Evolutionary conservation across 2,888 invertebrate species (phyloP), one percentile per base, ranked within the genome.

Genomic region (Sussaba pulchella): DNA sequence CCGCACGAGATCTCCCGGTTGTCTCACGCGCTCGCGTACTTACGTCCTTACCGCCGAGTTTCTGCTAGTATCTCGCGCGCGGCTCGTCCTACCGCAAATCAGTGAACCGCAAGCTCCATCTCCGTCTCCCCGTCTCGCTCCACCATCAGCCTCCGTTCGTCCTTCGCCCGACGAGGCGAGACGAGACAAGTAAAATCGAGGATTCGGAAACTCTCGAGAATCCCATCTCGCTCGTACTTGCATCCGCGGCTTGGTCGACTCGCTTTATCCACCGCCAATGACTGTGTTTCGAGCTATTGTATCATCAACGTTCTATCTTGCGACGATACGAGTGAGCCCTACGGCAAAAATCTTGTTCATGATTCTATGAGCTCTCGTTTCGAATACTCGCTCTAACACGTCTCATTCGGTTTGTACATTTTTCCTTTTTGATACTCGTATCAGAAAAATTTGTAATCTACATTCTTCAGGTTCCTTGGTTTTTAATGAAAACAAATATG

Each of bases 81-180:
- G 12, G 36, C 9, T 36, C 41, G 52, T 39, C 41, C 39, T 36
- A 54, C 69, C 69, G 69, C 69, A 54, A 69, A 69, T 52, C 54
- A 69, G 69, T 54, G 54, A 69, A 69, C 69, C 69, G 69, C 52
- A 69, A 41, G 52, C 41, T 69, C n/a, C n/a, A 52, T 69, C 69
- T 52, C 41, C 24, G 41, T 54, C 21, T 69, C 69, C 10, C 26
- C 47, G 31, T 66, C 41, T 14, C 54, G 36, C 41, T 41, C 21
- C 54, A 24, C 26, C 26, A 19, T 6, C 36, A 26, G 21, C 17
- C 10, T 26, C 26, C 4, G 12, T 24, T 12, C 39, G 14, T 39
- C 24, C 54, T 54, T 54, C 52, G 54, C 54, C 4, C 31, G n/a
- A 41, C 52, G 39, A 26, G 54, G 19, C 66, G 52, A 67, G 50